A percentile compares a stretch with the other conserved stretches of the same genome.
Conservation (phyloP, 2,888 invertebrate genomes). For the Drosophila hamatofila region DNA sequence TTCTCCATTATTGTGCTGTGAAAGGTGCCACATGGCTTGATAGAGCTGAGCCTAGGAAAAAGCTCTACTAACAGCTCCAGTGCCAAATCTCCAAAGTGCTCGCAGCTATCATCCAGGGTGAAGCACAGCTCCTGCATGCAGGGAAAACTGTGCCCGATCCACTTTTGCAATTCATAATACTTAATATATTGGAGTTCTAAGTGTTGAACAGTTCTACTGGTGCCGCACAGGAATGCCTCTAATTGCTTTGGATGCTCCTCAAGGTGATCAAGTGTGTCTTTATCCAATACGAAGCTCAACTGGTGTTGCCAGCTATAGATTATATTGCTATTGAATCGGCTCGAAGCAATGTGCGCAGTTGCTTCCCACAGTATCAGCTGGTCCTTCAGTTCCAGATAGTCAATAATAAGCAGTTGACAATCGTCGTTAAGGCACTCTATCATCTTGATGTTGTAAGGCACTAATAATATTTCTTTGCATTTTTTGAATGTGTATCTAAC, state of each 20-base stretch:
- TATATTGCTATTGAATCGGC: conserved; percentile 6
- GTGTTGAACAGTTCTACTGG: conserved; percentile 21
- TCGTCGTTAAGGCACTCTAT: conserved; percentile 28
- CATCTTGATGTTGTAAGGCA: neutral
- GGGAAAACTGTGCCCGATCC: conserved; percentile 10
- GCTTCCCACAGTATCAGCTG: conserved; percentile 38
- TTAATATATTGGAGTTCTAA: neutral
- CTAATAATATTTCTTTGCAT: neutral
- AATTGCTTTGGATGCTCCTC: neutral
- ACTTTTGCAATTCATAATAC: conserved; percentile 3
- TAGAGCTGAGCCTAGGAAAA: conserved; percentile 10
- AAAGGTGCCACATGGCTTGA: conserved; percentile 1
- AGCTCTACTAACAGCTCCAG: conserved; percentile 5
- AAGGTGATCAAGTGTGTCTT: neutral
- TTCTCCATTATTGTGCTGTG: neutral
- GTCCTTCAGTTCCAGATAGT: conserved; percentile 16
- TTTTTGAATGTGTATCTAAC: too few relatives aligned
- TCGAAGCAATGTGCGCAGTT: neutral
- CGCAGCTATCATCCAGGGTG: neutral
- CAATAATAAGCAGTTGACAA: conserved; percentile 31
- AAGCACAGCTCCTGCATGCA: conserved; percentile 17
- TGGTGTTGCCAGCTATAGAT: conserved; percentile 23
- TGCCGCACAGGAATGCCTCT: conserved; percentile 18
- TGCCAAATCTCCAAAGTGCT: neutral
- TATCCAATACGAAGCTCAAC: neutral